Conservation (phyloP, 2,797 vertebrate species). For the Lerista edwardsae region DNA sequence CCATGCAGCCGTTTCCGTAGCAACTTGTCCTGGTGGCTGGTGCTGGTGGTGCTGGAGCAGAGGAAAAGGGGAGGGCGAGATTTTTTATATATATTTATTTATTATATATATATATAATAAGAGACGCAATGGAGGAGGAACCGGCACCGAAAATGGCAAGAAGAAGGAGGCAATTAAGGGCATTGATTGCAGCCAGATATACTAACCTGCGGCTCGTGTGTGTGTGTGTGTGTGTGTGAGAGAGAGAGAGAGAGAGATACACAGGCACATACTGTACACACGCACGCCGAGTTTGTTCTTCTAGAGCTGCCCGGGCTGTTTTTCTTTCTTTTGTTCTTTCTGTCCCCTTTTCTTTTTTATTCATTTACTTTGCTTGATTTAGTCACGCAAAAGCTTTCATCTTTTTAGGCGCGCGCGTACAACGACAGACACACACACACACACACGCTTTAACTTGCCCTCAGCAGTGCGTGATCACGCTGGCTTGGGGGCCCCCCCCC, state of each 20-base stretch:
- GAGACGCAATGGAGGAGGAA: background rate
- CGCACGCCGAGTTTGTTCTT: background rate
- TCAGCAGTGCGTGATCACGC: background rate
- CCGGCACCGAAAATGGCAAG: background rate
- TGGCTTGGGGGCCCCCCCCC: background rate
- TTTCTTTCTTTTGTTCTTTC: background rate
- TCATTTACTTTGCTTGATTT: too few relatives aligned
- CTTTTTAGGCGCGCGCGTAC: too few relatives aligned
- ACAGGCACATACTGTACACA: background rate
- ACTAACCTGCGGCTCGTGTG: too few relatives aligned
- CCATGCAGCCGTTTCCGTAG: constrained; percentile 99
- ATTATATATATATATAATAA: background rate
- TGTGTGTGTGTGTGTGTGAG: background rate
- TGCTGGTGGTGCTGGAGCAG: constrained; percentile 77
- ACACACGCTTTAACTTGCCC: background rate
- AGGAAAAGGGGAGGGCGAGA: background rate
- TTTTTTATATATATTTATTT: background rate
- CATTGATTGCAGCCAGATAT: background rate
- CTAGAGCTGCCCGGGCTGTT: too few relatives aligned
- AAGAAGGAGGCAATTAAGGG: background rate
- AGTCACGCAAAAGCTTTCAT: background rate
- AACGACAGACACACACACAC: background rate
- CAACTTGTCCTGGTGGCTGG: constrained; percentile 91
- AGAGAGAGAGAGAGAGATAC: too few relatives aligned
- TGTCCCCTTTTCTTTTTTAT: background rate